Base-by-base conservation (phyloP, 2,888 invertebrate species). In the Yponomeuta malinellus region DNA sequence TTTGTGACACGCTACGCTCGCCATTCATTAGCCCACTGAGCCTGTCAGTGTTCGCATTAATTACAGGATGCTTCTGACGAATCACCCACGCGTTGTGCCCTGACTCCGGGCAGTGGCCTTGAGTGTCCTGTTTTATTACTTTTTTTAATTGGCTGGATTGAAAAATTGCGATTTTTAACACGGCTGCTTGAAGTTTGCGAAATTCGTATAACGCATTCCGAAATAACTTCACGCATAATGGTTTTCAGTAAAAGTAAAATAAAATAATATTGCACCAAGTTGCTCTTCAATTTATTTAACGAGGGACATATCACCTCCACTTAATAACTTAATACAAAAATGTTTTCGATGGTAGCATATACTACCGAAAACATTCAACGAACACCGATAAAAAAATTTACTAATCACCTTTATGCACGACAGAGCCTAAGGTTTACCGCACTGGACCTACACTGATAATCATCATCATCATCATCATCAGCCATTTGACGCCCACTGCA, bases 1-100 rank as follows among this genome's bases (percentile, higher is more conserved):
- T 91, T 90, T 90, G 87, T 80, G 86, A 85, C 85, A 85, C 80
- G 80, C 78, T 81, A 86, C 87, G 84, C 83, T 82, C 82, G 82
- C 87, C 84, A 89, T 90, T 90, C 89, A 90, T 90, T 90, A 90
- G 85, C 79, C 81, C 79, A 77, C 73, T 81, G 78, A 74, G 74
- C 76, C 81, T 82, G 86, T 81, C 85, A 85, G 78, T 83, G 86
- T 83, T 80, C 81, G 83, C 84, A 87, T 89, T 91, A 90, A 90
- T 90, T 89, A 90, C 86, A 84, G 84, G 83, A 83, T 81, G 81
- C 80, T 77, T 77, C 81, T 84, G 83, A 84, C 84, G 83, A 84
- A 85, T 83, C 81, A 81, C 82, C 79, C 78, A 78, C 79, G 78
- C 82, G 81, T 12, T 59, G 52, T 12, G 52, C 52, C 12, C 52